Base-by-base conservation (phyloP, 2,888 invertebrate genomes). In the Leptodirus hochenwartii region DNA sequence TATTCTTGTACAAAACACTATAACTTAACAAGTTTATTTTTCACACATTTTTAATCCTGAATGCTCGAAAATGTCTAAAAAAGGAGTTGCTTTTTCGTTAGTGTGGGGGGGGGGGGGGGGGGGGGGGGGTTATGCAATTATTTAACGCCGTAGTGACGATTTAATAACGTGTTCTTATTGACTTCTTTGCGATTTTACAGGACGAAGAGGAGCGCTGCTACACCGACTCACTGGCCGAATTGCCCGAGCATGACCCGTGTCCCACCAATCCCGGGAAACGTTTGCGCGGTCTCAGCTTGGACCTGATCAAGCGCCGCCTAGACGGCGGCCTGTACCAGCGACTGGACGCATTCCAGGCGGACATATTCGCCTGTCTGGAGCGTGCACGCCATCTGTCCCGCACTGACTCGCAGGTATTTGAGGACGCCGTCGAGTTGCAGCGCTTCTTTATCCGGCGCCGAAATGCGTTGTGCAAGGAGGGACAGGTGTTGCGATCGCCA, bases 161-260 rank as follows among this genome's bases (percentile, higher is more conserved):
- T n/a, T n/a, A n/a, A n/a, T n/a, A n/a, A n/a, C n/a, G n/a, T n/a
- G n/a, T n/a, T n/a, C n/a, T n/a, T n/a, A n/a, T n/a, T n/a, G n/a
- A n/a, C n/a, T n/a, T n/a, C n/a, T n/a, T n/a, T n/a, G n/a, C n/a
- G n/a, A n/a, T n/a, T n/a, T n/a, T n/a, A n/a, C n/a, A n/a, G n/a
- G 95, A 96, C 50, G 85, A 87, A 44, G 91, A 95, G 54, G 95
- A 95, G 25, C 69, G 95, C 33, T 95, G 93, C 49, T 93, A 81
- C 54, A 87, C 90, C 2, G 95, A 96, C 60, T 90, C 91, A 3
- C 76, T 96, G 69, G 79, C 84, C 0, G 96, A 96, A 49, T 54
- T 93, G 14, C 80, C 87, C 0, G 90, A 91, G 45, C 80, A 82
- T 49, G 87, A 87, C 49, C n/a, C n/a, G n/a, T n/a, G n/a, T n/a